phyloP scores from a whole-genome alignment of 2,113 vertebrate species.

The Catharus fuscescens region DNA sequence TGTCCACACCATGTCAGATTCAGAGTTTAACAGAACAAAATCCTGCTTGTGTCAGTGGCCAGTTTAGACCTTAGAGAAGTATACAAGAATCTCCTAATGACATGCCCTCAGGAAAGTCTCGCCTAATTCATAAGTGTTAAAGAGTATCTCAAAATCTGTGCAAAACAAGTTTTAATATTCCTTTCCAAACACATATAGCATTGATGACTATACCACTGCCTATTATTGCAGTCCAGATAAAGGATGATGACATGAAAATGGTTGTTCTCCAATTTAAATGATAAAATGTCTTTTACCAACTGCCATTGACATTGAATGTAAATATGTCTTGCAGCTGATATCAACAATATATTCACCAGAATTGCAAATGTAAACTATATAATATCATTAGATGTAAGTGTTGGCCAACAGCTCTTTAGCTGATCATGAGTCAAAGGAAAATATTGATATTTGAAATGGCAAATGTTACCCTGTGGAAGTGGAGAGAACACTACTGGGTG shows the following conservation, averaged over 20 bases:
- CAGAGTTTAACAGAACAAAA: background rate
- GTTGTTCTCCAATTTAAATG: background rate
- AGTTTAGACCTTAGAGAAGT: background rate
- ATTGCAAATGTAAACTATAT: background rate
- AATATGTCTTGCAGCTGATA: background rate
- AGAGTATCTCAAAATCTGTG: background rate
- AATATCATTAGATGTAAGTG: background rate
- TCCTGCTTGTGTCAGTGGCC: background rate
- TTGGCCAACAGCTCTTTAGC: background rate
- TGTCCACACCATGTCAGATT: background rate
- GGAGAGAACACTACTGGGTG: background rate
- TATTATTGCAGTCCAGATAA: background rate
- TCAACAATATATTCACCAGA: background rate
- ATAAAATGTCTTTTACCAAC: background rate
- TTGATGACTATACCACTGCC: background rate
- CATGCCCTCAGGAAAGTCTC: background rate
- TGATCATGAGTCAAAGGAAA: slow-evolving; percentile 21
- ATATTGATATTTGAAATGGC: slow-evolving; percentile 40
- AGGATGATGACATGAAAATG: background rate
- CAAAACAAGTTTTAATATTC: background rate
- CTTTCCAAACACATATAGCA: background rate
- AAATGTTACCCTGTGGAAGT: background rate
- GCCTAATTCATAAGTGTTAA: background rate
- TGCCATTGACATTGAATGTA: background rate
- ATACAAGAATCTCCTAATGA: background rate